A percentile compares a stretch with the other conserved stretches of the same genome.
These are phyloP conservation scores for Micromesistius poutassou DNA, from an alignment of 2,797 vertebrate genomes.

Conservation along the genomic window DNA sequence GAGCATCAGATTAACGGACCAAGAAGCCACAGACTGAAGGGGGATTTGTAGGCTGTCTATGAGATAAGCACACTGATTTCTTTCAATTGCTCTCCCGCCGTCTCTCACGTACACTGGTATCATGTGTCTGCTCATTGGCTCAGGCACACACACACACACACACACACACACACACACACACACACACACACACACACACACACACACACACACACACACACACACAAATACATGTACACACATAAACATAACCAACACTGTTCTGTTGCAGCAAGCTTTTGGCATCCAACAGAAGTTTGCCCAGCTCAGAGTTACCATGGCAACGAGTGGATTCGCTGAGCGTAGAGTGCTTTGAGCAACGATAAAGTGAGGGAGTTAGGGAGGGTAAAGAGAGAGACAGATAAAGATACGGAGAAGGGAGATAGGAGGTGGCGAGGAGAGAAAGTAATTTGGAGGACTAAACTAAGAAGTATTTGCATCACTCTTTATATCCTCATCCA, in stretches of 20 bases:
- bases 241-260: slow-evolving; percentile 33
- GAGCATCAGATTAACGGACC: slow-evolving; percentile 31
- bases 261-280: slow-evolving; percentile 58
- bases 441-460: neutral
- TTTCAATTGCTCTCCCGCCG: slow-evolving; percentile 38
- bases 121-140: too few species aligned
- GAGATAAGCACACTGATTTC: slow-evolving; percentile 57
- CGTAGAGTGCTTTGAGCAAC: slow-evolving; percentile 34
- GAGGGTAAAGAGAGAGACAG: neutral
- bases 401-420: neutral
- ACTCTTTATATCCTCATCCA: neutral
- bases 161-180: slow-evolving; percentile 2
- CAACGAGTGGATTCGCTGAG: slow-evolving; percentile 56
- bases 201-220: slow-evolving; percentile 14
- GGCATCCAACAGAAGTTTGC: slow-evolving; percentile 70
- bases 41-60: slow-evolving; percentile 53
- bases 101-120: slow-evolving; percentile 17
- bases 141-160: neutral
- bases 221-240: neutral
- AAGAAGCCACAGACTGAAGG: slow-evolving; percentile 51
- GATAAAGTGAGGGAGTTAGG: neutral
- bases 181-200: slow-evolving; percentile 5
- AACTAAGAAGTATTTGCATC: neutral
- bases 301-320: slow-evolving; percentile 63
- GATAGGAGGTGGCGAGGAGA: neutral